A percentile compares a stretch with the other conserved stretches of the same genome.
Conservation (phyloP, 2,797 vertebrate species). For the Neosilurus mollespiculum region DNA sequence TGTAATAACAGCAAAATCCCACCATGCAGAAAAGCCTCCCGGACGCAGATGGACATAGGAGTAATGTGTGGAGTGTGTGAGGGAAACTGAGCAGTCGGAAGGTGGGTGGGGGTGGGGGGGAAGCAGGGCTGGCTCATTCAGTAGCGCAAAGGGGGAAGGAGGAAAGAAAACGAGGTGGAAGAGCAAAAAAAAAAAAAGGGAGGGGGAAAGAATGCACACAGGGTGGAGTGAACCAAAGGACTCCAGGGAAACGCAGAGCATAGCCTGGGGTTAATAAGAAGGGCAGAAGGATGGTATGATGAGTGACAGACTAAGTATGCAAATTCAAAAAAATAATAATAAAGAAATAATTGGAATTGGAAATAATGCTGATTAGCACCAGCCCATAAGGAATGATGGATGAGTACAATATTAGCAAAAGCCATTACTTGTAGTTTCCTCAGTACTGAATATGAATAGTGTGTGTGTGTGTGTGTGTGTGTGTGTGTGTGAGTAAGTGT, state of each 20-base stretch:
- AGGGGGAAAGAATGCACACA: constrained; percentile 38
- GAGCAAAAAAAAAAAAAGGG: constrained; percentile 13
- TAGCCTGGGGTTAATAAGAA: constrained; percentile 3
- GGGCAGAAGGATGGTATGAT: neutral
- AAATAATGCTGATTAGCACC: neutral
- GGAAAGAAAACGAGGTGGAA: constrained; percentile 9
- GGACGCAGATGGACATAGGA: constrained; percentile 24
- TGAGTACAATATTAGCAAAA: neutral
- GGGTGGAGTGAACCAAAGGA: constrained; percentile 34
- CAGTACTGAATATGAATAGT: neutral
- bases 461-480: neutral
- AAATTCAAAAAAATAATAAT: neutral
- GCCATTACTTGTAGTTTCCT: neutral
- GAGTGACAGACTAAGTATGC: neutral
- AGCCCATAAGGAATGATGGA: constrained; percentile 11
- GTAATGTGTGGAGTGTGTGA: constrained; percentile 8
- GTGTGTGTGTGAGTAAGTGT: neutral
- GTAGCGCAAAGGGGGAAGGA: constrained; percentile 33
- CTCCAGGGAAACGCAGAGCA: constrained; percentile 9
- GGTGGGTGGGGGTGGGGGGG: neutral
- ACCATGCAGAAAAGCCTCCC: constrained; percentile 34
- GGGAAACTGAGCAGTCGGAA: constrained; percentile 10
- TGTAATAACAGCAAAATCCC: constrained; percentile 26
- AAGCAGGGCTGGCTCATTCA: constrained; percentile 40
- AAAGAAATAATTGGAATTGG: neutral